Base-by-base conservation (phyloP, 1,140 invertebrate species). In the Condylostylus longicornis region DNA sequence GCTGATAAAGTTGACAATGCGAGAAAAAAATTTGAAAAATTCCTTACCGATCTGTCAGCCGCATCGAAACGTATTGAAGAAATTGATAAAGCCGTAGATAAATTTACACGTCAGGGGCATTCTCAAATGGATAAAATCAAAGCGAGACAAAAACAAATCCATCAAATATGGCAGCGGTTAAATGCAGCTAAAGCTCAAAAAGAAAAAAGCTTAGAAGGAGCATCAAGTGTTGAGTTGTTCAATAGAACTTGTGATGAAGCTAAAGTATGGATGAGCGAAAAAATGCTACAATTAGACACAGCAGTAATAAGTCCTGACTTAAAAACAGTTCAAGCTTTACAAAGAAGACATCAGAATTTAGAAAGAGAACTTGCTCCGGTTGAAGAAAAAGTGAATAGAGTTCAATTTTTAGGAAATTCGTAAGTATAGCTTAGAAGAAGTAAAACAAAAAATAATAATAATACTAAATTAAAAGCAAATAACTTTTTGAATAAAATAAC, bases 11-110 rank as follows among this genome's bases (percentile, higher is more conserved):
- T 97, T n/a, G 87, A 94, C 50, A 86, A 79, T 15, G 86, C 89
- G 13, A 89, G 87, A 57, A 74, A 87, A 50, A 94, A 95, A 63
- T 96, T 94, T 62, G 88, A 95, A 73, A 89, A 93, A 66, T 88
- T 97, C 62, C 70, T 96, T 4, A 97, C 93, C 0, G 93, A 96
- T 54, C 62, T 98, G 8, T 90, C 87, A 1, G 93, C 90, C 0
- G 90, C 85, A 18, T 84, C 81, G 3, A 86, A 85, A 47, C 72
- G 91, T 2, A 70, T 97, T 38, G 87, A 93, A 47, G 76, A 78
- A 25, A 84, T 98, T 37, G 89, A 95, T 51, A 65, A 71, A 1
- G 78, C 86, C 14, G 90, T 93, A 0, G 75, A 89, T 36, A 83
- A 89, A 43, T 83, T 98, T 54, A 71, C 80, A 0, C 67, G 72